Evolutionary conservation across 2,113 vertebrate species (phyloP).

Genomic region (Neoarius graeffei): DNA sequence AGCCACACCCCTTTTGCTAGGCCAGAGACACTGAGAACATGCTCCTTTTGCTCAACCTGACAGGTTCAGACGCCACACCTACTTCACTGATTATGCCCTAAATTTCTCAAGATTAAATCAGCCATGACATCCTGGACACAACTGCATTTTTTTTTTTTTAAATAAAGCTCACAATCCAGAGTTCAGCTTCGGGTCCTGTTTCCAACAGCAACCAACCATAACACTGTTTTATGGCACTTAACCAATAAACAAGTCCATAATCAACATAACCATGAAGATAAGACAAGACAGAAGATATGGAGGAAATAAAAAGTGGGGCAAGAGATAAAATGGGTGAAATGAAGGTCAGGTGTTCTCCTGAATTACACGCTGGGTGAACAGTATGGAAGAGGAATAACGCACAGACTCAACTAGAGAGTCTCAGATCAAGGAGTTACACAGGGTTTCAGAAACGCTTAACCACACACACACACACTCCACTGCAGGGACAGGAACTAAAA

Average conservation of each 20-base stretch:
- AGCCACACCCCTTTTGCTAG: background rate
- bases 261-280: background rate
- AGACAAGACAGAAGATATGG: background rate
- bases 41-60: background rate
- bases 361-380: background rate
- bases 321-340: background rate
- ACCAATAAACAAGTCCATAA: background rate
- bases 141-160: background rate
- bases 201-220: background rate
- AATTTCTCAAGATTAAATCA: background rate
- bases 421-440: background rate
- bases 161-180: background rate
- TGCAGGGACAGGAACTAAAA: background rate
- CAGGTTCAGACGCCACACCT: background rate
- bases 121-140: background rate
- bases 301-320: background rate
- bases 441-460: background rate
- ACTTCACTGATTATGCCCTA: background rate
- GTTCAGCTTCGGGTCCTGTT: background rate
- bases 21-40: background rate
- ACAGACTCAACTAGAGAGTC: background rate
- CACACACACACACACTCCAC: background rate
- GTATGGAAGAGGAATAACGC: background rate
- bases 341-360: background rate
- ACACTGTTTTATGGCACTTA: background rate